phyloP scores from a whole-genome alignment of 2,797 vertebrate species.

The Semaprochilodus insignis region DNA sequence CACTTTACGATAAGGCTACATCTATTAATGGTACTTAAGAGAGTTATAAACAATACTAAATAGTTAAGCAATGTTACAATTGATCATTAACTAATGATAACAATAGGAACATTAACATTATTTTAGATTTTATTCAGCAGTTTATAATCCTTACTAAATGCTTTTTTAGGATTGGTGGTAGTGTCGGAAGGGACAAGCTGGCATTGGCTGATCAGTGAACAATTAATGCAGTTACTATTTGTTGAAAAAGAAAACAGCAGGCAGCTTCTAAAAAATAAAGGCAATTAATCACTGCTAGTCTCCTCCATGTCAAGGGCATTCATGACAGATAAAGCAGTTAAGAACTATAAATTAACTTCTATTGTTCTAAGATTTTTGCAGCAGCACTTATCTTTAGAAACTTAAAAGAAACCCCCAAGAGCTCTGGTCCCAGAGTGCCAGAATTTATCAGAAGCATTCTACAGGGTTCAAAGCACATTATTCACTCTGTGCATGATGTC shows the following conservation, averaged over 20 bases:
- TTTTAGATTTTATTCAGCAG: too few relatives aligned
- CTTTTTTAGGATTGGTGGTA: too few relatives aligned
- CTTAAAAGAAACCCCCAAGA: constrained; percentile 20
- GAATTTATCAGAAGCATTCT: constrained; percentile 33
- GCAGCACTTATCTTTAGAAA: not conserved
- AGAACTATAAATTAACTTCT: constrained; percentile 2
- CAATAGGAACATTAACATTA: too few relatives aligned
- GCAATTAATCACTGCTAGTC: not conserved
- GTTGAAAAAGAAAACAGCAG: not conserved
- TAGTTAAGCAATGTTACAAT: too few relatives aligned
- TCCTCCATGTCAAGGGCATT: not conserved
- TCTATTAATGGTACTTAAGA: too few relatives aligned
- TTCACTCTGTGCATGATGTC: constrained; percentile 5
- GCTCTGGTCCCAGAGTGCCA: not conserved
- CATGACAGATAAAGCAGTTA: constrained; percentile 7
- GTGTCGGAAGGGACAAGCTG: too few relatives aligned
- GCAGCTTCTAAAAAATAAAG: not conserved
- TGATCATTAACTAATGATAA: too few relatives aligned
- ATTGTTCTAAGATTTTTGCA: constrained; percentile 2
- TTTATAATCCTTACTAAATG: too few relatives aligned
- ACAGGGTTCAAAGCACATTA: constrained; percentile 16
- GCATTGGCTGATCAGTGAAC: not conserved
- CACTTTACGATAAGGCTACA: too few relatives aligned
- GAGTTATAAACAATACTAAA: too few relatives aligned
- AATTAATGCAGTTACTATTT: not conserved